A percentile compares a stretch with the other conserved stretches of the same genome.
Evolutionary conservation across 37 sponge, comb jelly and placozoan species (phyloP).

Genomic region (Beroe ovata): DNA sequence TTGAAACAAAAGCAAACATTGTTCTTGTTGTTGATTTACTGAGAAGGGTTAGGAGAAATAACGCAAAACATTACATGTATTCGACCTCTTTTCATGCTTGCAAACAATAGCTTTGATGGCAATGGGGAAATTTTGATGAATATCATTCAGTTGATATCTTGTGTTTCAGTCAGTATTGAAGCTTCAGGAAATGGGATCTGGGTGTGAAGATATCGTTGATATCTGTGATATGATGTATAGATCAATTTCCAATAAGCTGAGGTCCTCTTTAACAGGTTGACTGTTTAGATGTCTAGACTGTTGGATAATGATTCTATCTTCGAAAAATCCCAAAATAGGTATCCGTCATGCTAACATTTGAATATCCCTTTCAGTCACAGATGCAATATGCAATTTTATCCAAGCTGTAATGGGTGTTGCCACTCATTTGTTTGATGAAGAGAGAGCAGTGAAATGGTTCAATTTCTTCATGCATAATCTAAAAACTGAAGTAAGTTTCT

Average conservation of each 20-base stretch:
- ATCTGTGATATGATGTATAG: slow-evolving; percentile 5
- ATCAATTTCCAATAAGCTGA: not conserved
- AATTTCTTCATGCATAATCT: slow-evolving; percentile 17
- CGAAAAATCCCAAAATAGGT: too few relatives aligned
- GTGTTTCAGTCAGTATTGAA: not conserved
- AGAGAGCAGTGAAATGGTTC: not conserved
- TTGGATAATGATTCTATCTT: too few relatives aligned
- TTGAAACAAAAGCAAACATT: slow-evolving; percentile 24
- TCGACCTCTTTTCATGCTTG: too few relatives aligned
- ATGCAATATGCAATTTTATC: slow-evolving; percentile 17
- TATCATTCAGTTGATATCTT: not conserved
- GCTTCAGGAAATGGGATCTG: not conserved
- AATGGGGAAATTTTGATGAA: not conserved
- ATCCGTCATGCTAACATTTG: too few relatives aligned
- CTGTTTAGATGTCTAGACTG: too few relatives aligned
- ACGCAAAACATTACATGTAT: not conserved
- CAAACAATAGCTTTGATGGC: too few relatives aligned
- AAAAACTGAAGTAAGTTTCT: not conserved
- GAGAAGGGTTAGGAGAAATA: not conserved
- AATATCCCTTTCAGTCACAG: slow-evolving; percentile 37
- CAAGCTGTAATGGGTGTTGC: not conserved
- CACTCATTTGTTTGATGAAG: not conserved
- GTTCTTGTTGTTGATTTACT: not conserved
- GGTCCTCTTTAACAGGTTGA: slow-evolving; percentile 1
- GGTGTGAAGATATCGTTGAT: not conserved